phyloP scores from a whole-genome alignment of 2,888 invertebrate genomes.

The Strigamia crassipes region DNA sequence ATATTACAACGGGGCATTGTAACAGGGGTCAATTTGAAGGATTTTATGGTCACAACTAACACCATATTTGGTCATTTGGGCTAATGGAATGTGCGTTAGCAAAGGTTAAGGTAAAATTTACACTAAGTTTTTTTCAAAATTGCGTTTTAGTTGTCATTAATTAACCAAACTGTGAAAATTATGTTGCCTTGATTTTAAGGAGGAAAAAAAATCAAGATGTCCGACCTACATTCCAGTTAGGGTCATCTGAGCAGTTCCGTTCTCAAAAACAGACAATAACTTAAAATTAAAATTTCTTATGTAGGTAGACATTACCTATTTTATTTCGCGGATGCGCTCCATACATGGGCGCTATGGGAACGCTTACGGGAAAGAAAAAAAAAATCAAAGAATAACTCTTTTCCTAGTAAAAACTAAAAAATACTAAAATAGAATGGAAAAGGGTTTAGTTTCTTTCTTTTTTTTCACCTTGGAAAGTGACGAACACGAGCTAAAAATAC shows the following conservation, averaged over 20 bases:
- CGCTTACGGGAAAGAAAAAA: not conserved
- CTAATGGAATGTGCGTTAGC: slow-evolving; percentile 6
- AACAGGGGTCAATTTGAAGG: not conserved
- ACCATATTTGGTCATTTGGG: slow-evolving; percentile 16
- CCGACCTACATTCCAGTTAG: slow-evolving; percentile 5
- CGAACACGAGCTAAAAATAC: not conserved
- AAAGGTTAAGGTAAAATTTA: not conserved
- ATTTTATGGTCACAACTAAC: slow-evolving; percentile 4
- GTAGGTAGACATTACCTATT: not conserved
- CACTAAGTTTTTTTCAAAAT: not conserved
- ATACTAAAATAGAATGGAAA: not conserved
- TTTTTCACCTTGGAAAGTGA: slow-evolving; percentile 8
- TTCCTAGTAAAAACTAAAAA: not conserved
- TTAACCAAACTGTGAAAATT: not conserved
- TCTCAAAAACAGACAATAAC: slow-evolving; percentile 19
- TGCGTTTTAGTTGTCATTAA: not conserved
- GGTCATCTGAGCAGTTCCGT: slow-evolving; percentile 22
- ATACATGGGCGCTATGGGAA: not conserved
- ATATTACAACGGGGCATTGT: not conserved
- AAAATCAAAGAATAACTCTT: not conserved
- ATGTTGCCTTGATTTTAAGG: not conserved
- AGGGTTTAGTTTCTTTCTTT: not conserved
- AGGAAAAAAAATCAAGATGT: not conserved
- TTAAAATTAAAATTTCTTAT: not conserved
- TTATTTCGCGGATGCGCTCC: not conserved